Conservation (phyloP, 2,797 vertebrate genomes). For the Dallia pectoralis region DNA sequence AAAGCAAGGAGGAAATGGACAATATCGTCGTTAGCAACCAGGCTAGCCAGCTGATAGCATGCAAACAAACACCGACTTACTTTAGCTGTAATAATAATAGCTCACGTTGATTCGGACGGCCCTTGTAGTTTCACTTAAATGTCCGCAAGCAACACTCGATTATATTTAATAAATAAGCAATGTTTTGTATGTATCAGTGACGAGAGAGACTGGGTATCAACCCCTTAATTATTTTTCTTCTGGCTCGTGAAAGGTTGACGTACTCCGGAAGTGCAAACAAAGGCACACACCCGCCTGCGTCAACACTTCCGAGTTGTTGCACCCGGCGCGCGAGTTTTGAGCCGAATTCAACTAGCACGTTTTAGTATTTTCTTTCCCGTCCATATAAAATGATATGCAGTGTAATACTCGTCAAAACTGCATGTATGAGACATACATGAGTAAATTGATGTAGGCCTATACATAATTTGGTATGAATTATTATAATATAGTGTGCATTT, state of each 20-base stretch:
- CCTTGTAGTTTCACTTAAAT: not conserved
- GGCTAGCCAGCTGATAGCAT: constrained; percentile 1
- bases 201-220: not conserved
- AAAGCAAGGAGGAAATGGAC: constrained; percentile 8
- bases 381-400: too few species aligned
- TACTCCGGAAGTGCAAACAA: constrained; percentile 63
- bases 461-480: not conserved
- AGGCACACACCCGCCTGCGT: constrained; percentile 69
- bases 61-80: constrained; percentile 3
- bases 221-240: constrained; percentile 9
- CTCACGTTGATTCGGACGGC: not conserved
- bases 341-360: not conserved
- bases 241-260: constrained; percentile 41
- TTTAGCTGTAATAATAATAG: not conserved
- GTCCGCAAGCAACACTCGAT: not conserved
- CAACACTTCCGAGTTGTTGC: constrained; percentile 68
- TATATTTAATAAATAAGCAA: not conserved
- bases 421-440: too few species aligned
- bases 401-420: not conserved
- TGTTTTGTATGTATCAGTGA: not conserved
- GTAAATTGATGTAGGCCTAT: too few species aligned
- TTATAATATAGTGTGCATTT: not conserved
- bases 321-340: not conserved
- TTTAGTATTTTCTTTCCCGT: too few species aligned
- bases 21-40: constrained; percentile 1